Evolutionary conservation across 2,113 vertebrate species (phyloP).

Genomic region (Nothoprocta pentlandii): DNA sequence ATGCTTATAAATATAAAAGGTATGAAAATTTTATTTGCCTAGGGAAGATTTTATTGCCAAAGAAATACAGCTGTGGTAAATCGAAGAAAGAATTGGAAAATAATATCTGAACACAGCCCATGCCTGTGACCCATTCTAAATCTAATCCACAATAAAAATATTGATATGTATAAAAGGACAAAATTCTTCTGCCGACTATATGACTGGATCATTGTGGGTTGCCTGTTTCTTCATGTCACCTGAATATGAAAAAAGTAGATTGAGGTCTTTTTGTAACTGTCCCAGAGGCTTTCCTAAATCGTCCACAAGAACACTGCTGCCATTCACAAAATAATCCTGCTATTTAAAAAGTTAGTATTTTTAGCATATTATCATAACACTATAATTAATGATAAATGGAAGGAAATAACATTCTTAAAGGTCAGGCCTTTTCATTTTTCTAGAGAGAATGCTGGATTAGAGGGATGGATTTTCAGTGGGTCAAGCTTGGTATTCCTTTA

Average conservation of each 20-base stretch:
- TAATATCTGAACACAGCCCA: not conserved
- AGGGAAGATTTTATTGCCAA: not conserved
- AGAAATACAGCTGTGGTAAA: not conserved
- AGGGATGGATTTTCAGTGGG: not conserved
- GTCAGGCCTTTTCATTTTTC: not conserved
- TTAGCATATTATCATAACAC: not conserved
- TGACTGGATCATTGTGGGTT: not conserved
- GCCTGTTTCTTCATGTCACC: not conserved
- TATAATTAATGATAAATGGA: not conserved
- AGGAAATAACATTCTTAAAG: not conserved
- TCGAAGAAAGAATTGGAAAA: not conserved
- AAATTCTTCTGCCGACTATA: not conserved
- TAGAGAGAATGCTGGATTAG: not conserved
- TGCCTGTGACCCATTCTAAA: not conserved
- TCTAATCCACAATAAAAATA: not conserved
- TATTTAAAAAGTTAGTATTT: not conserved
- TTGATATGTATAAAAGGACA: not conserved
- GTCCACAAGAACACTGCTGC: not conserved
- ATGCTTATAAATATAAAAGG: not conserved
- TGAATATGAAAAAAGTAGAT: not conserved
- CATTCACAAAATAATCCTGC: not conserved
- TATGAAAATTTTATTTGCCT: not conserved
- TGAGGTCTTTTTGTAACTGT: not conserved
- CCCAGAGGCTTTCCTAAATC: not conserved
- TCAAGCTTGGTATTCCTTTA: not conserved